These are phyloP conservation scores for Agapornis roseicollis DNA, from an alignment of 2,113 vertebrate species.

Conservation along the genomic window DNA sequence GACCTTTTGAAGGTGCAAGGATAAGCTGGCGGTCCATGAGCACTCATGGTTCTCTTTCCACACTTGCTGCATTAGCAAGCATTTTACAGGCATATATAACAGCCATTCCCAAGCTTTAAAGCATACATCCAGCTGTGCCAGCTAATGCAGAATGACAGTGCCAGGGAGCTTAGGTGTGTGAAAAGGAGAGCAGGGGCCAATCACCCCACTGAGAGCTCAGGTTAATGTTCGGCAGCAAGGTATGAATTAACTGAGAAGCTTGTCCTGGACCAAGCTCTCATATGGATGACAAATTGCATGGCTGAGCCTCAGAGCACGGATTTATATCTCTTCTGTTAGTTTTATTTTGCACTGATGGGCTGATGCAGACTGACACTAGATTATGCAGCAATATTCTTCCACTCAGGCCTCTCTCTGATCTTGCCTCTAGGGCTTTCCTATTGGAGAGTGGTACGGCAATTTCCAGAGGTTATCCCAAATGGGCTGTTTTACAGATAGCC, in stretches of 20 bases:
- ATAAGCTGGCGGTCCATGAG: not conserved
- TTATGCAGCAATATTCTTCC: not conserved
- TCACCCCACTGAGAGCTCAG: not conserved
- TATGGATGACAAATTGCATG: not conserved
- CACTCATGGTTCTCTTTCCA: not conserved
- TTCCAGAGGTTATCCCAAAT: conserved; percentile 39
- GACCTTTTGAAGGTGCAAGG: not conserved
- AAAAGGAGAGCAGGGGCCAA: not conserved
- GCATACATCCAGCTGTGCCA: not conserved
- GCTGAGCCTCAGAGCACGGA: not conserved
- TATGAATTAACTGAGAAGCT: not conserved
- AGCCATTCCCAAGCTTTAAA: not conserved
- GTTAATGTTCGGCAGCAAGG: not conserved
- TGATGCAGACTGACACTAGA: not conserved
- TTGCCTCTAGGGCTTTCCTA: not conserved
- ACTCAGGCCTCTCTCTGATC: not conserved
- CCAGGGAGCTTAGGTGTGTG: not conserved
- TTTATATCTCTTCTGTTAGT: not conserved
- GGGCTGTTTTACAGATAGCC: conserved; percentile 3
- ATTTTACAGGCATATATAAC: not conserved
- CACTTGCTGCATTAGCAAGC: not conserved
- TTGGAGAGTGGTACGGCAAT: not conserved
- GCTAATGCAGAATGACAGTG: not conserved
- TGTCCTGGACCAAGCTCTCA: not conserved
- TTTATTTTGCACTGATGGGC: not conserved